Evolutionary conservation across 2,113 vertebrate species (phyloP).

Genomic region (Nematolebias whitei): DNA sequence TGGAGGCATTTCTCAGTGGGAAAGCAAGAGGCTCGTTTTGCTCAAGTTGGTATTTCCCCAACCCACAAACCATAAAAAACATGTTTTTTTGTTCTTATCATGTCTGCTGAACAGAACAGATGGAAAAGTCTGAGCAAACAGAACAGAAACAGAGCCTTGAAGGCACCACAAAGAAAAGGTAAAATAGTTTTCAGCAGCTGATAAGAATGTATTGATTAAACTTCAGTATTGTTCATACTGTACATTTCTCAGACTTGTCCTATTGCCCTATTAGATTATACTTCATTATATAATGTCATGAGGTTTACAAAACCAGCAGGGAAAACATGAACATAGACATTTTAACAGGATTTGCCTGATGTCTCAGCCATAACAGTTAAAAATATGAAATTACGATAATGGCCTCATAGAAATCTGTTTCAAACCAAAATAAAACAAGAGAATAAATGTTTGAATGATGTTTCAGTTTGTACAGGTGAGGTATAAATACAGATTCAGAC

Average conservation of each 20-base stretch:
- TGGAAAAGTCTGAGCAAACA: constrained; percentile 27
- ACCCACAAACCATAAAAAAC: constrained; percentile 17
- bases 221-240: background rate
- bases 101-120: background rate
- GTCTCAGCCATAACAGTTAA: too few relatives aligned
- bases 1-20: constrained; percentile 15
- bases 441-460: background rate
- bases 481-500: constrained; percentile 1
- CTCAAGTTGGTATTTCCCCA: constrained; percentile 13
- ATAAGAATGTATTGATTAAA: background rate
- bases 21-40: constrained; percentile 23
- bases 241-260: constrained; percentile 42
- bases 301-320: background rate
- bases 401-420: background rate
- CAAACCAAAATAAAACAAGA: background rate
- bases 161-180: background rate
- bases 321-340: background rate
- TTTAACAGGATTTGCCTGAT: background rate
- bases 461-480: constrained; percentile 14
- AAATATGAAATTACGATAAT: constrained; percentile 1
- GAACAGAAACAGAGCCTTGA: constrained; percentile 12
- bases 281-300: background rate
- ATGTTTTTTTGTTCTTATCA: constrained; percentile 7
- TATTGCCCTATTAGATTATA: constrained; percentile 3
- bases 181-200: background rate